phyloP scores from a whole-genome alignment of 2,797 vertebrate genomes.

The Notamacropus eugenii region DNA sequence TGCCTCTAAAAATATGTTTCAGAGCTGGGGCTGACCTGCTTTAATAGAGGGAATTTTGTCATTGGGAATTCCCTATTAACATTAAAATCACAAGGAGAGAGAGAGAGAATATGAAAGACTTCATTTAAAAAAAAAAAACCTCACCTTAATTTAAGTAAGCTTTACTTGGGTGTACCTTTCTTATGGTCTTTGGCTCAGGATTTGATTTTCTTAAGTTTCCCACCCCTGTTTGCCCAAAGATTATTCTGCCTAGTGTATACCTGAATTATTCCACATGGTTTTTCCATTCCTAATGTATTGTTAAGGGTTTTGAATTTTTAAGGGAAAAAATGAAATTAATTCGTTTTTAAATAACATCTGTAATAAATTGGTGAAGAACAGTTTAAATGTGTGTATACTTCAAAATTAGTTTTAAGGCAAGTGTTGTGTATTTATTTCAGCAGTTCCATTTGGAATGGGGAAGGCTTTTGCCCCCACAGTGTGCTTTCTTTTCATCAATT shows the following conservation, averaged over 20 bases:
- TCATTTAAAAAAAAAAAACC: background rate
- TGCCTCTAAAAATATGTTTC: background rate
- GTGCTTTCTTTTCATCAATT: background rate
- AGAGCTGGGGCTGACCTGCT: background rate
- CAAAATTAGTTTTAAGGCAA: constrained; percentile 7
- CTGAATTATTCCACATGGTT: background rate
- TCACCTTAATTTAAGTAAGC: background rate
- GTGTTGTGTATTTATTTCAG: background rate
- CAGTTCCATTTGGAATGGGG: background rate
- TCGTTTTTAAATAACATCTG: background rate
- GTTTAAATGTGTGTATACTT: background rate
- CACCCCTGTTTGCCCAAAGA: background rate
- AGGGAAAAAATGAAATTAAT: background rate
- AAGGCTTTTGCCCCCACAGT: background rate
- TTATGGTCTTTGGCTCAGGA: background rate
- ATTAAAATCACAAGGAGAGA: background rate
- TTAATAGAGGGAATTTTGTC: background rate
- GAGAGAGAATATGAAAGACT: background rate
- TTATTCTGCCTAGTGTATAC: background rate
- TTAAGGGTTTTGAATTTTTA: background rate
- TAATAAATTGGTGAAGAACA: background rate
- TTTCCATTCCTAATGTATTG: background rate
- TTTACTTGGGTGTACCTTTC: background rate
- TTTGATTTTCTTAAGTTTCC: background rate
- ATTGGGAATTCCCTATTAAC: background rate